Percentiles rank a stretch among this genome's conserved stretches.
phyloP scores from a whole-genome alignment of 2,797 vertebrate genomes.

The Spheniscus humboldti region DNA sequence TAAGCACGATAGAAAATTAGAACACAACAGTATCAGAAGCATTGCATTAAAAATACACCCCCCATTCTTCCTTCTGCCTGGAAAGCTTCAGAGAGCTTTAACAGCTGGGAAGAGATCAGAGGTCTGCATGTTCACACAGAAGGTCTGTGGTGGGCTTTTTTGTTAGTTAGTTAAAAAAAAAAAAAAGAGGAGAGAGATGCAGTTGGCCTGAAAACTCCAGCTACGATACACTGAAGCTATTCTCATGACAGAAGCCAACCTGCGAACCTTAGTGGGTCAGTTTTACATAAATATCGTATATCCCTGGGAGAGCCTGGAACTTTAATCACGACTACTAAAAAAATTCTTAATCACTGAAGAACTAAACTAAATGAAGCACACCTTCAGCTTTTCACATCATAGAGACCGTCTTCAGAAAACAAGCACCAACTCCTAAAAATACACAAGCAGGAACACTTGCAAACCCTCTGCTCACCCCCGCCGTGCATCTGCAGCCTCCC shows the following conservation, averaged over 20 bases:
- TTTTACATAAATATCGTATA: not conserved
- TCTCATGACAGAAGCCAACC: not conserved
- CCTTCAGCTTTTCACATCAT: not conserved
- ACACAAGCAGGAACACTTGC: not conserved
- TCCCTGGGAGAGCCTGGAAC: not conserved
- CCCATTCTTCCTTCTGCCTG: not conserved
- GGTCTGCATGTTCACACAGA: not conserved
- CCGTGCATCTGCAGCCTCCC: not conserved
- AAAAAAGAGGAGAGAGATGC: too few species aligned
- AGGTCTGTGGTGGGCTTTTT: not conserved
- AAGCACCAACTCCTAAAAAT: not conserved
- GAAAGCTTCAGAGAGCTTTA: not conserved
- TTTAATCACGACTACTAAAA: not conserved
- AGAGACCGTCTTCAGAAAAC: too few species aligned
- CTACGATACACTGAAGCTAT: not conserved
- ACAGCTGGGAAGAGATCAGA: not conserved
- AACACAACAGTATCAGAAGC: not conserved
- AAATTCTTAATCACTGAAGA: too few species aligned
- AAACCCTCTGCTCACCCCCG: not conserved
- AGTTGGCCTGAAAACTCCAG: not conserved
- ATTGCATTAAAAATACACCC: not conserved
- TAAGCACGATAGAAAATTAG: not conserved
- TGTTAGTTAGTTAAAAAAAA: not conserved
- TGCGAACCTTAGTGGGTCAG: not conserved
- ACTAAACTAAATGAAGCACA: not conserved